Evolutionary conservation across 2,113 vertebrate genomes (phyloP).

Genomic region (Dasypus novemcinctus): DNA sequence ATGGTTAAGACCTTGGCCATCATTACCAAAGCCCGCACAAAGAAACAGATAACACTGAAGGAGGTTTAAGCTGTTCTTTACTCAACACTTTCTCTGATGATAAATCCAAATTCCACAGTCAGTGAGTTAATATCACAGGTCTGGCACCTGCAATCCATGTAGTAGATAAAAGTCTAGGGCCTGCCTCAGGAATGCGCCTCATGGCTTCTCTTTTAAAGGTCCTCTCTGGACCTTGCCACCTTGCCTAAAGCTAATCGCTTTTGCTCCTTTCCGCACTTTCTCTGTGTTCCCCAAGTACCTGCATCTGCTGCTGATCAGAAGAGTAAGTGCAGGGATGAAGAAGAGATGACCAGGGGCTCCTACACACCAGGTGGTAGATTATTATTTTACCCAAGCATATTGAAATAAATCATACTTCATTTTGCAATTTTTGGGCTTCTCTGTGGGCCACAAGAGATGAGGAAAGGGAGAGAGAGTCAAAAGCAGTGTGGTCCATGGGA

Average conservation of each 20-base stretch:
- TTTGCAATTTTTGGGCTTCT: neutral
- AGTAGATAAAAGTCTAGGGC: accelerated
- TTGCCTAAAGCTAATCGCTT: neutral
- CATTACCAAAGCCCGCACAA: neutral
- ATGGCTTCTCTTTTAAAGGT: neutral
- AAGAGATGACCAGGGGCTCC: neutral
- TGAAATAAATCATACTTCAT: neutral
- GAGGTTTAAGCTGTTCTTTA: no score
- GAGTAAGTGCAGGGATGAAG: neutral
- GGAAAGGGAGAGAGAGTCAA: neutral
- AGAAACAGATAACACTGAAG: neutral
- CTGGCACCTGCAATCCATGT: accelerated
- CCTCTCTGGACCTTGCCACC: neutral
- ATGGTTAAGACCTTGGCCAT: accelerated
- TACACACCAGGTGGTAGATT: neutral
- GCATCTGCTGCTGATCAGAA: neutral
- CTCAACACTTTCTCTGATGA: neutral
- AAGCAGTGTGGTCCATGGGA: neutral
- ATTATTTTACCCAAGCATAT: no score
- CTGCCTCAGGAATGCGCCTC: neutral
- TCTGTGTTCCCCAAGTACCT: neutral
- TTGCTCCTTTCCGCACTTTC: neutral
- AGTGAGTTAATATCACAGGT: neutral
- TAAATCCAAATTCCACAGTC: neutral
- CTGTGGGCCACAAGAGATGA: neutral